Percentiles rank a stretch among this genome's conserved stretches.
phyloP scores from a whole-genome alignment of 2,888 invertebrate genomes.

The Panzeria rudis region DNA sequence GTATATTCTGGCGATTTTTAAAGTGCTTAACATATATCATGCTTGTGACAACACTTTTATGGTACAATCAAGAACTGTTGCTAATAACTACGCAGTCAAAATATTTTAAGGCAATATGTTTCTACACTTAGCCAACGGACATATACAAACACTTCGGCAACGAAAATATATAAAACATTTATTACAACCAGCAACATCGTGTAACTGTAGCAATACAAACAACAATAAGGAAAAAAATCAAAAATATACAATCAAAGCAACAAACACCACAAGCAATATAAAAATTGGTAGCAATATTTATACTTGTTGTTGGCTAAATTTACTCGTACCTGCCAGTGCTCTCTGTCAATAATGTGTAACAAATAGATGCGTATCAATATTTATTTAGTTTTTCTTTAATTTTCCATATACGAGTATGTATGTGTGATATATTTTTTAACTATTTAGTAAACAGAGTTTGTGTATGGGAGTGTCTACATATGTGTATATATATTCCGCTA shows the following conservation, averaged over 20 bases:
- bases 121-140: conserved; percentile 20
- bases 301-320: conserved; percentile 54
- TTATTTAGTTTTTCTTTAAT: conserved; percentile 37
- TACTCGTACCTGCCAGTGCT: conserved; percentile 66
- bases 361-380: conserved; percentile 72
- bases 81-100: conserved; percentile 61
- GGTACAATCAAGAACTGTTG: conserved; percentile 40
- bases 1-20: not conserved
- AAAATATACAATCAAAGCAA: conserved; percentile 31
- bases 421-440: not conserved
- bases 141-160: not conserved
- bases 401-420: not conserved
- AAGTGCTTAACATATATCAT: not conserved
- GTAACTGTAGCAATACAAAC: conserved; percentile 56
- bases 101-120: conserved; percentile 59
- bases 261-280: conserved; percentile 7
- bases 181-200: conserved; percentile 64
- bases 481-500: not conserved
- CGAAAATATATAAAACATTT: conserved; percentile 26
- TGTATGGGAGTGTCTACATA: conserved; percentile 10
- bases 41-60: conserved; percentile 33
- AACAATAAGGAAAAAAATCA: conserved; percentile 30
- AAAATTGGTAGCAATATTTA: conserved; percentile 63
- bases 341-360: conserved; percentile 68
- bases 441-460: conserved; percentile 4